Conservation (phyloP, 2,888 invertebrate species). For the Trichogramma evanescens region DNA sequence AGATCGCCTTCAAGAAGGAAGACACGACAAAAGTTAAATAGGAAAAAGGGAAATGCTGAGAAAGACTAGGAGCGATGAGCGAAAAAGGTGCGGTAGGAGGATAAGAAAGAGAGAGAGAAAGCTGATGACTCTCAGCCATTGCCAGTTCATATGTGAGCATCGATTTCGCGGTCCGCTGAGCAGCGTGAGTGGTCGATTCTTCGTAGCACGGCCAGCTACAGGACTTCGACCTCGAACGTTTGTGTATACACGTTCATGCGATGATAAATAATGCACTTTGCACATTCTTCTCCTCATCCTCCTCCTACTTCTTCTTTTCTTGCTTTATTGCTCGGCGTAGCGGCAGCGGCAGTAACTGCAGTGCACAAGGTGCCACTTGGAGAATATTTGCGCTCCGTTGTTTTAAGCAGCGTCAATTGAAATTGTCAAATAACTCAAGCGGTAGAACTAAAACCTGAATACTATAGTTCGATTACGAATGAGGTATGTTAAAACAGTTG, state of each 20-base stretch:
- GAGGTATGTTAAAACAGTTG: too few relatives aligned
- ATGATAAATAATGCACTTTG: conserved; percentile 7
- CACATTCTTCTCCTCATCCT: background rate
- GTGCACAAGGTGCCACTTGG: background rate
- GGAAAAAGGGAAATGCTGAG: conserved; percentile 18
- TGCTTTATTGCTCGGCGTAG: background rate
- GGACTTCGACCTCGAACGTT: conserved; percentile 31
- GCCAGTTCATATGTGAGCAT: conserved; percentile 46
- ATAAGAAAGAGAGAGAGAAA: conserved; percentile 18
- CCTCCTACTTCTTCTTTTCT: background rate
- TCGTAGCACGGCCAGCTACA: conserved; percentile 24
- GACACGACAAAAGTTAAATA: conserved; percentile 17
- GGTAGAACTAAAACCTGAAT: too few relatives aligned
- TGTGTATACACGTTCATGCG: conserved; percentile 23
- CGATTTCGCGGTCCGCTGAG: conserved; percentile 47
- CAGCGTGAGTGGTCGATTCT: conserved; percentile 40
- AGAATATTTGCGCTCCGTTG: background rate
- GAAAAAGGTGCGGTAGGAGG: background rate
- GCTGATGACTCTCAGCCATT: conserved; percentile 25
- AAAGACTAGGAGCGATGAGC: conserved; percentile 17
- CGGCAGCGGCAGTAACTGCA: background rate
- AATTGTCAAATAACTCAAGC: too few relatives aligned
- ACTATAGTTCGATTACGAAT: too few relatives aligned
- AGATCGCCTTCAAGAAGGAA: conserved; percentile 11
- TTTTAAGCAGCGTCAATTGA: too few relatives aligned